Percentiles rank a stretch among this genome's conserved stretches.
These are phyloP conservation scores for Caenorhabditis brenneri DNA, from an alignment of 1,140 invertebrate genomes.

Conservation along the genomic window DNA sequence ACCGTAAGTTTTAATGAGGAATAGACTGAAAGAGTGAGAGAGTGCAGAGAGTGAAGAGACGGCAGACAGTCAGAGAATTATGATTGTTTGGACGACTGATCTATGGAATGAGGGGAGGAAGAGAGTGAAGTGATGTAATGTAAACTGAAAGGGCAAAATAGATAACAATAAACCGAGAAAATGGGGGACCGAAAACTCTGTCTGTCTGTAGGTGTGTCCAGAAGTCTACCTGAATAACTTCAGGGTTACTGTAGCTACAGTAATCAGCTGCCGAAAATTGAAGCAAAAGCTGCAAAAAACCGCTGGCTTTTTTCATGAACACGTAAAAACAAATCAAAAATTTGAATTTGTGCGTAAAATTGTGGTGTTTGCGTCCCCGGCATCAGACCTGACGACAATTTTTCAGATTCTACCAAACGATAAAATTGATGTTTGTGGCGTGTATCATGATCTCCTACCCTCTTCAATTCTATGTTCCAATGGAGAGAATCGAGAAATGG, in stretches of 20 bases:
- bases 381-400: no score
- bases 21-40: background rate
- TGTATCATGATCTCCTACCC: conserved; percentile 68
- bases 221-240: no score
- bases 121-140: background rate
- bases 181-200: no score
- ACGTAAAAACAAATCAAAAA: no score
- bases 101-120: background rate
- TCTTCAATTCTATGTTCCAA: conserved; percentile 68
- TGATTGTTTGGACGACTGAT: background rate
- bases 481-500: conserved; percentile 69
- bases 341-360: no score
- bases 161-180: no score
- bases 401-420: conserved; percentile 66
- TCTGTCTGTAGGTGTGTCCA: no score
- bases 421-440: conserved; percentile 67
- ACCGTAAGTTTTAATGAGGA: conserved; percentile 47
- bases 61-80: background rate
- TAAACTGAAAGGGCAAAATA: background rate
- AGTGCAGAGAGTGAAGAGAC: background rate
- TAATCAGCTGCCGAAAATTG: no score
- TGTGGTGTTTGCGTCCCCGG: no score
- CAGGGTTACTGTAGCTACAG: no score
- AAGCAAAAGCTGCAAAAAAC: no score
- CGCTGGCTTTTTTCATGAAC: no score